A percentile compares a stretch with the other conserved stretches of the same genome.
These are phyloP conservation scores for Clamator glandarius DNA, from an alignment of 2,797 vertebrate genomes.

Conservation along the genomic window DNA sequence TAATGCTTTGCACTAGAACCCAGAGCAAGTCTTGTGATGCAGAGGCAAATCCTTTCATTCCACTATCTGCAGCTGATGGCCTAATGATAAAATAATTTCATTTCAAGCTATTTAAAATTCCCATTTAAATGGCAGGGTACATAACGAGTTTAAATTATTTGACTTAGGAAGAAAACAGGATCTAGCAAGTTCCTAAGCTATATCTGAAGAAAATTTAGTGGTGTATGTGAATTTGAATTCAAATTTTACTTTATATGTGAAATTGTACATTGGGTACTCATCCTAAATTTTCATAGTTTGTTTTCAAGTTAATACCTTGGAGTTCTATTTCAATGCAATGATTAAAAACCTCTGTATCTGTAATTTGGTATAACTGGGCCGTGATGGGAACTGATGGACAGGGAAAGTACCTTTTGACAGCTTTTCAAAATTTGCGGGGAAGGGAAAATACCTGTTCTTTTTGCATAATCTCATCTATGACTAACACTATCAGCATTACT, in stretches of 20 bases:
- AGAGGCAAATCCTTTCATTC: constrained; percentile 22
- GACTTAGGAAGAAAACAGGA: not conserved
- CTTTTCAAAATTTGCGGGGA: not conserved
- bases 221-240: not conserved
- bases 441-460: not conserved
- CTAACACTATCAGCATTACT: not conserved
- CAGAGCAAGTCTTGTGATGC: not conserved
- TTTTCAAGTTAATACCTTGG: not conserved
- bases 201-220: not conserved
- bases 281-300: not conserved
- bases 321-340: not conserved
- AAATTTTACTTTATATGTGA: not conserved
- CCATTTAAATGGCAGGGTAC: not conserved
- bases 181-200: not conserved
- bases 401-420: not conserved
- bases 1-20: not conserved
- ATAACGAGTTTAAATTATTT: not conserved
- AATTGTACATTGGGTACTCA: not conserved
- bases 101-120: constrained; percentile 4
- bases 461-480: not conserved
- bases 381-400: not conserved
- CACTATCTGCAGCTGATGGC: not conserved
- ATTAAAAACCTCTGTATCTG: not conserved
- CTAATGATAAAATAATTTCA: not conserved
- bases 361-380: constrained; percentile 10